These are phyloP conservation scores for Mesoclemmys tuberculata DNA, from an alignment of 2,113 vertebrate species.

Conservation along the genomic window DNA sequence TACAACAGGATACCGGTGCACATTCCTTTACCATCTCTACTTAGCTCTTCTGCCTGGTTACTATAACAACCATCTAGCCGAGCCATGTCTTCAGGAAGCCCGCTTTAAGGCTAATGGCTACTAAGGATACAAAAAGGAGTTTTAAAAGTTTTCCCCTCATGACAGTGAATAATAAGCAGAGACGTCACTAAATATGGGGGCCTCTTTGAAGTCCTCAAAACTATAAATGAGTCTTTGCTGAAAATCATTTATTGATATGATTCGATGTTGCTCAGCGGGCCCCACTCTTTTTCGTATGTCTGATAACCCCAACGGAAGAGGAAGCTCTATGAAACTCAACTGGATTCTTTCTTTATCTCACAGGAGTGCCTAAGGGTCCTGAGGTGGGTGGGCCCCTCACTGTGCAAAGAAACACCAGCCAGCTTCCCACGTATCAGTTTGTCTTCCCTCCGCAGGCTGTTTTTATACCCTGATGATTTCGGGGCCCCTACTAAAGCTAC, in stretches of 20 bases:
- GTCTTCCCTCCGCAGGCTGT: neutral
- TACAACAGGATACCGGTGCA: no score
- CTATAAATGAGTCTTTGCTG: neutral
- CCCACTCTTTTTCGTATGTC: no score
- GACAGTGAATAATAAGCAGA: neutral
- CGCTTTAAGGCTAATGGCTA: no score
- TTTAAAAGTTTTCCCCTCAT: no score
- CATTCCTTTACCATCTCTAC: no score
- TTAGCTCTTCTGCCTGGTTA: no score
- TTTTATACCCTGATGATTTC: neutral
- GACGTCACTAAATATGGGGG: neutral
- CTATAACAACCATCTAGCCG: no score
- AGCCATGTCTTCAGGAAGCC: no score
- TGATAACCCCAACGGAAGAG: neutral
- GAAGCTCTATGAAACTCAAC: neutral
- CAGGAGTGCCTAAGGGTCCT: no score
- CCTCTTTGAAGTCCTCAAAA: neutral
- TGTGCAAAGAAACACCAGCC: neutral
- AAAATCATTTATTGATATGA: neutral
- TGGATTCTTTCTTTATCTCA: neutral
- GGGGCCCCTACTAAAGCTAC: neutral
- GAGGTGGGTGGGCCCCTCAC: neutral
- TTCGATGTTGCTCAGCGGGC: neutral
- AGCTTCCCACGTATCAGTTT: neutral
- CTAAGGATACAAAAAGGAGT: no score